Percentiles rank a stretch among this genome's conserved stretches.
These are phyloP conservation scores for Philaenus spumarius DNA, from an alignment of 1,140 invertebrate species.

Conservation along the genomic window DNA sequence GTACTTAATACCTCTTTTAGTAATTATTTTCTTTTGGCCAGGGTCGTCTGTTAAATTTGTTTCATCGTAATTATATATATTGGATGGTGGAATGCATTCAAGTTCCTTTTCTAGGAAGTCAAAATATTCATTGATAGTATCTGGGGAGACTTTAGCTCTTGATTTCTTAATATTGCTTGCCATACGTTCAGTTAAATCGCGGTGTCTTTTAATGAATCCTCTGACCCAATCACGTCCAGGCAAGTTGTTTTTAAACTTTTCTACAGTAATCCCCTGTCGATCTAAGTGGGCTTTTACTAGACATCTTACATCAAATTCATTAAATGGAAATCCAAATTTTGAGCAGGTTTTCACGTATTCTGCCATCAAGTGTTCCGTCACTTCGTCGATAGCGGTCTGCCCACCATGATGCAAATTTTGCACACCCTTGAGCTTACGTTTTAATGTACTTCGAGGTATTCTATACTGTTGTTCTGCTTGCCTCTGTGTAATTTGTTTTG, in stretches of 20 bases:
- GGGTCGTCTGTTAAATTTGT: slow-evolving; percentile 38
- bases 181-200: not conserved
- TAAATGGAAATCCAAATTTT: not conserved
- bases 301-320: too few relatives aligned
- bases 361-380: not conserved
- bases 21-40: slow-evolving; percentile 28
- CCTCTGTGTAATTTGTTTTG: not conserved
- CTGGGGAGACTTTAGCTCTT: slow-evolving; percentile 5
- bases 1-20: slow-evolving; percentile 21
- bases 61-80: slow-evolving; percentile 40
- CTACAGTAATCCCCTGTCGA: not conserved
- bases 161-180: not conserved
- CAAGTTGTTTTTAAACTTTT: slow-evolving; percentile 9
- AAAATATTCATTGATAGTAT: slow-evolving; percentile 30
- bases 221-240: not conserved
- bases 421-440: not conserved
- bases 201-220: slow-evolving; percentile 2
- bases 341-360: too few relatives aligned
- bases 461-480: too few relatives aligned
- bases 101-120: slow-evolving; percentile 29
- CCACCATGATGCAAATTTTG: too few relatives aligned
- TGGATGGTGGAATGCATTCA: slow-evolving; percentile 29
- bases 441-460: not conserved
- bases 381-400: not conserved
- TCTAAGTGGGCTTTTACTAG: slow-evolving; percentile 2